Conservation (phyloP, 35 echinoderm and acorn worm species). For the Eucidaris tribuloides region DNA sequence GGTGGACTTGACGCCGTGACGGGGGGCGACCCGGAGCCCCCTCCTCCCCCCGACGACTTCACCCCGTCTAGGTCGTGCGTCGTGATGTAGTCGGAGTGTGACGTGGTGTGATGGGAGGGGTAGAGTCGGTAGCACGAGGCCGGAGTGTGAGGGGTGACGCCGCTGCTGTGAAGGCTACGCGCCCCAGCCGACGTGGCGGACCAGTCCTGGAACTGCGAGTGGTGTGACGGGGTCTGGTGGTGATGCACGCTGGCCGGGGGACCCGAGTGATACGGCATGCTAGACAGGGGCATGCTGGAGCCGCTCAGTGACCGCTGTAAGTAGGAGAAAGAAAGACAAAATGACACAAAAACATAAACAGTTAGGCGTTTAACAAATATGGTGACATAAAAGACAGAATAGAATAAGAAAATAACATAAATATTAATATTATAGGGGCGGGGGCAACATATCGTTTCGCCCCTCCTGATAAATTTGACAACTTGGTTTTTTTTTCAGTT, state of each 20-base stretch:
- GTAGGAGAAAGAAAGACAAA: not conserved
- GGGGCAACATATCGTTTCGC: no score
- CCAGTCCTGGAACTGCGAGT: conserved; percentile 17
- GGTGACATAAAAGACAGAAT: no score
- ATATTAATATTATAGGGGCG: no score
- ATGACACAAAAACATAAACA: no score
- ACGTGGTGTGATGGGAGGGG: conserved; percentile 3
- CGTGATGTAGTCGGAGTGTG: conserved; percentile 25
- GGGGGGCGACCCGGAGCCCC: not conserved
- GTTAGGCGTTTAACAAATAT: no score
- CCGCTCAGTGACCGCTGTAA: not conserved
- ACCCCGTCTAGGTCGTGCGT: conserved; percentile 1
- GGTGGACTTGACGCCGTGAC: conserved; percentile 29
- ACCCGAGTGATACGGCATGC: conserved; percentile 13
- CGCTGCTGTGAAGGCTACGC: not conserved
- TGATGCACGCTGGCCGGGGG: not conserved
- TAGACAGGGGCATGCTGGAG: not conserved
- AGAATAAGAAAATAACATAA: no score
- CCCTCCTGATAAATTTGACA: no score
- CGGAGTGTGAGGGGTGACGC: conserved; percentile 9
- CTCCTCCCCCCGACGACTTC: conserved; percentile 4
- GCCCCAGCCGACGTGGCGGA: not conserved
- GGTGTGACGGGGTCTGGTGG: conserved; percentile 9
- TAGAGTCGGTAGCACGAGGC: conserved; percentile 5
- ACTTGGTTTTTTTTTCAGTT: no score